phyloP scores from a whole-genome alignment of 2,888 invertebrate genomes.

The Aleiodes testaceus region DNA sequence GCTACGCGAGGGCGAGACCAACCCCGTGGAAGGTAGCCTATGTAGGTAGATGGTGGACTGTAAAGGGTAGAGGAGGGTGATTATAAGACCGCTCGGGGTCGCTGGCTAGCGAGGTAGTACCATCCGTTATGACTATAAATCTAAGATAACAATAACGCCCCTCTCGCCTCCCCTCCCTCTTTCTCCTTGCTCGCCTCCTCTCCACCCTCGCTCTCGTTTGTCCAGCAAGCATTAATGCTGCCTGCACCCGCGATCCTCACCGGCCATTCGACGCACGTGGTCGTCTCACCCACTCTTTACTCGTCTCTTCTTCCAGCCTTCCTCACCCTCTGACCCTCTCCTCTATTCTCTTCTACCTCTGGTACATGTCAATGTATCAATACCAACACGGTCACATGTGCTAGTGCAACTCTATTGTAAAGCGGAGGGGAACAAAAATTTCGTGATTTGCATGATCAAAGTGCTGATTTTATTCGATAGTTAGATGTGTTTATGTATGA shows the following conservation, averaged over 20 bases:
- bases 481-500: background rate
- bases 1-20: conserved; percentile 62
- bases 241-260: conserved; percentile 61
- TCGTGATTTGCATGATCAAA: no score
- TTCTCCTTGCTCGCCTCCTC: conserved; percentile 50
- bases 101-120: conserved; percentile 72
- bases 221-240: conserved; percentile 65
- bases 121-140: conserved; percentile 74
- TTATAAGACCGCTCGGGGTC: conserved; percentile 73
- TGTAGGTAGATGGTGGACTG: conserved; percentile 54
- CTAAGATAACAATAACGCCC: conserved; percentile 73
- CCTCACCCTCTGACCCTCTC: background rate
- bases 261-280: conserved; percentile 68
- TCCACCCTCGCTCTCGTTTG: conserved; percentile 47
- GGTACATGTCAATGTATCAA: conserved; percentile 52
- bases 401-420: background rate
- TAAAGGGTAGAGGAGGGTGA: conserved; percentile 68
- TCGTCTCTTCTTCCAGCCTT: conserved; percentile 37
- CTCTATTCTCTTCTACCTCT: background rate
- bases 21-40: conserved; percentile 48
- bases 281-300: conserved; percentile 36
- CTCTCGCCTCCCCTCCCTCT: conserved; percentile 56
- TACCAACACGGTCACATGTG: conserved; percentile 30
- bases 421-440: background rate
- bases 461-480: background rate